phyloP scores from a whole-genome alignment of 2,113 vertebrate genomes.

The Rhadina sibilatrix region DNA sequence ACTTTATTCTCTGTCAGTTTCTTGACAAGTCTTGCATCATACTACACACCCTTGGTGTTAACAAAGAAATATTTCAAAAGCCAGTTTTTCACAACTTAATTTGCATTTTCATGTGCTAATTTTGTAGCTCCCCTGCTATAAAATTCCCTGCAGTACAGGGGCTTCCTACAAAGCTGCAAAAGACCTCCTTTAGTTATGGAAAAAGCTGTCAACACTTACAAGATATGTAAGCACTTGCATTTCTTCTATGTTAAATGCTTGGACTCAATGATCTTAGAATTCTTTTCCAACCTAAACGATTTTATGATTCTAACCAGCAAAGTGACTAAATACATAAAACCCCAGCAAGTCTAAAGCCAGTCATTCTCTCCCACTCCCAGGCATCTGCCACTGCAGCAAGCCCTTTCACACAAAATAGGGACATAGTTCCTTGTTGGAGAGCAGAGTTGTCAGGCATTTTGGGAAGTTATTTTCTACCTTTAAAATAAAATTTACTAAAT shows the following conservation, averaged over 20 bases:
- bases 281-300: not conserved
- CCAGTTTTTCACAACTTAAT: not conserved
- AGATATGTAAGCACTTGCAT: not conserved
- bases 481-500: not conserved
- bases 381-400: not conserved
- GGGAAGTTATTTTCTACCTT: not conserved
- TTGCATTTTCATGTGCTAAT: not conserved
- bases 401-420: not conserved
- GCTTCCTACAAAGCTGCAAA: not conserved
- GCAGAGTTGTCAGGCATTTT: not conserved
- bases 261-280: not conserved
- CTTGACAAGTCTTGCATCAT: not conserved
- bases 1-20: not conserved
- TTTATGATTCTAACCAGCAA: not conserved
- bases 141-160: not conserved
- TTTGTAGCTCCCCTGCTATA: not conserved
- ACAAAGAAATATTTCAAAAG: not conserved
- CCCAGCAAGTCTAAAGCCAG: not conserved
- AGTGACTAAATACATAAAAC: not conserved
- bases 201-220: not conserved
- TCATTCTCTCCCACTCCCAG: not conserved
- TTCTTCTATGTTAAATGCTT: not conserved
- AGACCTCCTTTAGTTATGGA: not conserved
- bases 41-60: not conserved
- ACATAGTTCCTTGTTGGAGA: fast-evolving